Conservation (phyloP, 2,113 vertebrate genomes). For the Asarcornis scutulata region DNA sequence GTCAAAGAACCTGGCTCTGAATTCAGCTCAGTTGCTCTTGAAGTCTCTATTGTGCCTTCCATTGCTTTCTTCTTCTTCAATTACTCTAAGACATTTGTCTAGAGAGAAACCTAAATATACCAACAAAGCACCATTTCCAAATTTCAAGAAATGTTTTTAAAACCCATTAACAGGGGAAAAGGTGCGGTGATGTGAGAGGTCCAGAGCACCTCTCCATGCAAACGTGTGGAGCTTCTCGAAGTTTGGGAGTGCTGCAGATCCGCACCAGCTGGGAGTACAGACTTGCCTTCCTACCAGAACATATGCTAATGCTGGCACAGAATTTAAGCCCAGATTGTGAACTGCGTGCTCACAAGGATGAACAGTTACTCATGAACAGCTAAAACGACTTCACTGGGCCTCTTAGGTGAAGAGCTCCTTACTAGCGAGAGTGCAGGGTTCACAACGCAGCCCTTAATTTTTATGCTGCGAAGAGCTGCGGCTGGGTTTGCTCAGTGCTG, state of each 20-base stretch:
- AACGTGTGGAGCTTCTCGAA: background rate
- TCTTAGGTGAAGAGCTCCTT: slow-evolving; percentile 3
- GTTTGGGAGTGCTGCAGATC: background rate
- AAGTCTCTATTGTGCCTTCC: background rate
- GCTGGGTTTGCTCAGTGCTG: slow-evolving; percentile 7
- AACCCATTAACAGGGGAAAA: background rate
- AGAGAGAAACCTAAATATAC: background rate
- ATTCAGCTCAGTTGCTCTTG: background rate
- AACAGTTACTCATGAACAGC: background rate
- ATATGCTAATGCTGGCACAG: slow-evolving; percentile 47
- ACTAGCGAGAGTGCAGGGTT: background rate
- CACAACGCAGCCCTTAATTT: slow-evolving; percentile 5
- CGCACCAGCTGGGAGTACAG: slow-evolving; percentile 11
- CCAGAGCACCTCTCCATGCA: background rate
- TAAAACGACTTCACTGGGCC: background rate
- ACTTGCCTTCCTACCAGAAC: slow-evolving; percentile 9
- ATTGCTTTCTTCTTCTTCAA: background rate
- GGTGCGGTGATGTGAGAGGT: background rate
- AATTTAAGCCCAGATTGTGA: slow-evolving; percentile 37
- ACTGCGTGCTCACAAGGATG: slow-evolving; percentile 19
- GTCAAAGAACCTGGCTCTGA: background rate
- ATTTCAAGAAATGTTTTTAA: background rate
- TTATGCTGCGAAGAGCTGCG: slow-evolving; percentile 23
- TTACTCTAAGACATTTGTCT: background rate
- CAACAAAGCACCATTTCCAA: background rate